phyloP scores from a whole-genome alignment of 2,797 vertebrate species.

The Chelonia mydas region DNA sequence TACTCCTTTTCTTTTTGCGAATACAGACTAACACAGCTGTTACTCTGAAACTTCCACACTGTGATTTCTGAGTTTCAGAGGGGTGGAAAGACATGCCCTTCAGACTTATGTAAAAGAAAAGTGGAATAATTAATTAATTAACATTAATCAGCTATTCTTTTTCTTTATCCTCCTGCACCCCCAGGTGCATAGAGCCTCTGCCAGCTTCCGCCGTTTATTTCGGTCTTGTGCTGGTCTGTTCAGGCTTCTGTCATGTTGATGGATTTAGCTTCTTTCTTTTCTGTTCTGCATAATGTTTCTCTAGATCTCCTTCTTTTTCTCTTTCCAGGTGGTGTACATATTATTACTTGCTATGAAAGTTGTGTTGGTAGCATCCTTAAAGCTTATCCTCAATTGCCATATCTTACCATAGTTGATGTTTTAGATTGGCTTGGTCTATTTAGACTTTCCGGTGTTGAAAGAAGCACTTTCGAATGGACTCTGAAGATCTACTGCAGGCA shows the following conservation, averaged over 20 bases:
- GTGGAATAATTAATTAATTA: neutral
- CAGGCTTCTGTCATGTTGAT: neutral
- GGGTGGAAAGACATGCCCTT: constrained; percentile 13
- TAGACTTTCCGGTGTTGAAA: neutral
- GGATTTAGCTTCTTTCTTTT: neutral
- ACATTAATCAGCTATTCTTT: constrained; percentile 12
- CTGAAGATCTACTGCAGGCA: neutral
- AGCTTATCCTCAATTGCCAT: neutral
- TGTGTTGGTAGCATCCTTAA: neutral
- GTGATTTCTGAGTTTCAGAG: neutral
- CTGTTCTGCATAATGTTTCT: neutral
- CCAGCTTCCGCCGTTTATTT: neutral
- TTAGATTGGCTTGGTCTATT: neutral
- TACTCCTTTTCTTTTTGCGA: no score
- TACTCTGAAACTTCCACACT: neutral
- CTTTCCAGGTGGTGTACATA: neutral
- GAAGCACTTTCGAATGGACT: neutral
- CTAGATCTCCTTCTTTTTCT: neutral
- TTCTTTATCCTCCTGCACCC: neutral
- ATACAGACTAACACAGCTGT: no score
- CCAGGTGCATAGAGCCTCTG: neutral
- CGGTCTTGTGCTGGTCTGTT: neutral
- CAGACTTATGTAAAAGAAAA: neutral
- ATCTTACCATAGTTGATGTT: neutral
- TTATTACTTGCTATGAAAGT: neutral